These are phyloP conservation scores for Poeciliopsis turneri DNA, from an alignment of 2,797 vertebrate species.

Conservation along the genomic window DNA sequence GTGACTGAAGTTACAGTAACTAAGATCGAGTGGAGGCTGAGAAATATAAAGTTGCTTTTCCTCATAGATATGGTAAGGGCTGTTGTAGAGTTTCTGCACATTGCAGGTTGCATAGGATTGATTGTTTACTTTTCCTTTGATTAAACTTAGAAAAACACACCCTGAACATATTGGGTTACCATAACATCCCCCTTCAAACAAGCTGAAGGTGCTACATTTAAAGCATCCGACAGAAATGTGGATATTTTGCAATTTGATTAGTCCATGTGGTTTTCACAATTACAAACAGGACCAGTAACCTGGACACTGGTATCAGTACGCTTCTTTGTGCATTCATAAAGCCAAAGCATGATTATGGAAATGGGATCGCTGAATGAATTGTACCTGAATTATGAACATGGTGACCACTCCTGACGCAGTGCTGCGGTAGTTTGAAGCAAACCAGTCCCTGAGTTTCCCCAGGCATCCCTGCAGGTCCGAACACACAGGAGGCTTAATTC, in stretches of 20 bases:
- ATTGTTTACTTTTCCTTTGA: neutral
- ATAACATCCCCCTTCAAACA: no score
- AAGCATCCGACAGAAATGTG: neutral
- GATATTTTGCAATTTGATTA: neutral
- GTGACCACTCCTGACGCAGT: slow-evolving; percentile 71
- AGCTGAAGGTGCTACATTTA: neutral
- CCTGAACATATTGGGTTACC: no score
- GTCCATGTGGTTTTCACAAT: neutral
- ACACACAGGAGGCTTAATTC: neutral
- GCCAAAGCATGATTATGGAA: neutral
- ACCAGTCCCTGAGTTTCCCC: slow-evolving; percentile 68
- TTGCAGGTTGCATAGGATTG: neutral
- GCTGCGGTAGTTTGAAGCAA: slow-evolving; percentile 63
- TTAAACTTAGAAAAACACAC: neutral
- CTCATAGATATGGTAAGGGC: neutral
- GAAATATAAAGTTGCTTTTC: neutral
- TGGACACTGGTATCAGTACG: neutral
- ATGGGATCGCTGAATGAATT: neutral
- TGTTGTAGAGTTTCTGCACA: neutral
- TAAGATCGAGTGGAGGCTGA: neutral
- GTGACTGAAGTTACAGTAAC: neutral
- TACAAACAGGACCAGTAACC: neutral
- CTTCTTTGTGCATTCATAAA: neutral
- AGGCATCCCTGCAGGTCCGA: slow-evolving; percentile 69
- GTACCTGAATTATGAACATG: slow-evolving; percentile 75